Percentiles rank a stretch among this genome's conserved stretches.
These are phyloP conservation scores for Crossocerus cetratus DNA, from an alignment of 2,888 invertebrate genomes.

Conservation along the genomic window DNA sequence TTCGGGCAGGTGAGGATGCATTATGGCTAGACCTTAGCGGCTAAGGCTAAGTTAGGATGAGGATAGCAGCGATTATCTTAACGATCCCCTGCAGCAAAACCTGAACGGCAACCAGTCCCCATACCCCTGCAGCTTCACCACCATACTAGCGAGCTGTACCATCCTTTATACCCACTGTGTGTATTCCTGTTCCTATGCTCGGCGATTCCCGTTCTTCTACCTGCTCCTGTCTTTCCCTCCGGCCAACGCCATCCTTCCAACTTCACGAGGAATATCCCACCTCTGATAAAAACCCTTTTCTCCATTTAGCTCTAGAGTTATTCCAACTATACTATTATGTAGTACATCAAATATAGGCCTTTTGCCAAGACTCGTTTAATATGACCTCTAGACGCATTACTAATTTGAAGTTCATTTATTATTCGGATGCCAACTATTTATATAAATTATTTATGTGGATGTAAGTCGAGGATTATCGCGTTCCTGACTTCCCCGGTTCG, in stretches of 20 bases:
- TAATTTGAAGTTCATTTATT: too few species aligned
- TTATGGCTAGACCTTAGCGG: conserved; percentile 28
- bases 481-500: not conserved
- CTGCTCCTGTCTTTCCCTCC: conserved; percentile 36
- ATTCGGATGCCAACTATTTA: too few species aligned
- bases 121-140: conserved; percentile 43
- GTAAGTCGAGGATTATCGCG: too few species aligned
- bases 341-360: too few species aligned
- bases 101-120: conserved; percentile 75
- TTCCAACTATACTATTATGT: too few species aligned
- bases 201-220: conserved; percentile 42
- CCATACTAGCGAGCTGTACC: conserved; percentile 23
- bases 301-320: too few species aligned
- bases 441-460: too few species aligned
- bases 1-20: conserved; percentile 51
- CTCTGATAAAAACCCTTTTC: too few species aligned
- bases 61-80: conserved; percentile 76
- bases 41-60: conserved; percentile 74
- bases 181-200: conserved; percentile 32
- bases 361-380: too few species aligned
- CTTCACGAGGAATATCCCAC: too few species aligned
- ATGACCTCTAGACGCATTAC: too few species aligned
- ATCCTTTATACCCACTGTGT: conserved; percentile 16
- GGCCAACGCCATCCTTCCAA: conserved; percentile 48
- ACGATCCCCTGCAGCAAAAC: conserved; percentile 76